A percentile compares a stretch with the other conserved stretches of the same genome.
Evolutionary conservation across 2,113 vertebrate genomes (phyloP).

Genomic region (Bubalus kerabau): DNA sequence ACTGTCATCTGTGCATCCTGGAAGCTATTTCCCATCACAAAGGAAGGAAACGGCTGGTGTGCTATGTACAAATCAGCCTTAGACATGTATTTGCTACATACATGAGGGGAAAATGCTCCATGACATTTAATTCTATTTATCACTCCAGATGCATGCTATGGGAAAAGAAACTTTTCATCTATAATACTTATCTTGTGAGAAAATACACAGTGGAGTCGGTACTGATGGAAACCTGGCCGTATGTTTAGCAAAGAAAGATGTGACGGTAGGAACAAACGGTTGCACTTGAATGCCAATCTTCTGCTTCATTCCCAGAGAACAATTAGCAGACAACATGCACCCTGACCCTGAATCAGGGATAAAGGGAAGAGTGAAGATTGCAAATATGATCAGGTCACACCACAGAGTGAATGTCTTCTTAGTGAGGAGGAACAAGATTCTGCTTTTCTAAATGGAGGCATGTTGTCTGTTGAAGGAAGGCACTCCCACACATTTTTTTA

Average conservation of each 20-base stretch:
- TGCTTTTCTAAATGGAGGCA: background rate
- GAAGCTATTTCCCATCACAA: background rate
- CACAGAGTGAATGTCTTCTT: background rate
- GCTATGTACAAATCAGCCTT: background rate
- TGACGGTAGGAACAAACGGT: background rate
- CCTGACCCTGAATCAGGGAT: background rate
- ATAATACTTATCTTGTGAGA: background rate
- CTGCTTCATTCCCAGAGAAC: background rate
- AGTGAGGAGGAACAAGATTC: background rate
- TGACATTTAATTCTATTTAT: background rate
- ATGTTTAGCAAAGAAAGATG: background rate
- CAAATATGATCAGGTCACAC: background rate
- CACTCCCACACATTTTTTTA: background rate
- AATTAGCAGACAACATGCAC: background rate
- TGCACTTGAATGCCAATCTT: background rate
- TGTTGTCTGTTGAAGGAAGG: background rate
- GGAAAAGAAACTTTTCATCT: constrained; percentile 15
- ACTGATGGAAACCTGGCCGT: background rate
- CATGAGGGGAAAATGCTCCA: background rate
- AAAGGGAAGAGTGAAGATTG: background rate
- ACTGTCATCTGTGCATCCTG: background rate
- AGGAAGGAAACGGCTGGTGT: background rate
- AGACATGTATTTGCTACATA: background rate
- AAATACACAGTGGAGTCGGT: background rate
- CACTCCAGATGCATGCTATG: background rate